A percentile compares a stretch with the other conserved stretches of the same genome.
Conservation (phyloP, 1,140 invertebrate genomes). For the Chironomus striatipennis region DNA sequence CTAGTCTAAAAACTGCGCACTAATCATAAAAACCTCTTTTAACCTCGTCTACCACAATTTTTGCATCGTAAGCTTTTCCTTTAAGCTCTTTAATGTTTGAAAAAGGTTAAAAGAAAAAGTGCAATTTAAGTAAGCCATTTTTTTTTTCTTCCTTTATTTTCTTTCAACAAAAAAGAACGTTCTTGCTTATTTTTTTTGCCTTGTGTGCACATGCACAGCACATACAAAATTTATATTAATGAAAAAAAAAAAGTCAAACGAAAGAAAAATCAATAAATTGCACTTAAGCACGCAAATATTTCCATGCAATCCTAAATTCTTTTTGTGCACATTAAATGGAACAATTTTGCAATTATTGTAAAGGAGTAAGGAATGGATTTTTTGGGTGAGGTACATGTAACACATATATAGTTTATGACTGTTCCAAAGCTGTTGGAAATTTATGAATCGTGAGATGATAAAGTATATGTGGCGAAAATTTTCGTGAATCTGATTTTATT, state of each 20-base stretch:
- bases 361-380: not conserved
- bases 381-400: not conserved
- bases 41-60: too few relatives aligned
- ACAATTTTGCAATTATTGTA: not conserved
- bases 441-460: not conserved
- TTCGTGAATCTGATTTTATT: too few relatives aligned
- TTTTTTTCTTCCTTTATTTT: not conserved
- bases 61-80: too few relatives aligned
- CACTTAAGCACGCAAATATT: slow-evolving; percentile 1
- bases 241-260: not conserved
- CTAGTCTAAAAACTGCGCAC: too few relatives aligned
- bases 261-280: not conserved
- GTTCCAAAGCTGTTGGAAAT: too few relatives aligned
- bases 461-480: too few relatives aligned
- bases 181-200: too few relatives aligned
- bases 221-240: not conserved
- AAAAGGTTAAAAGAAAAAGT: not conserved
- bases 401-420: not conserved
- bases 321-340: not conserved
- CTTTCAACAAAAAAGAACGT: not conserved
- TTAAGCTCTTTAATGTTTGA: not conserved
- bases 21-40: too few relatives aligned
- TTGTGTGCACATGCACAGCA: not conserved
- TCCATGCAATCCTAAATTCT: not conserved
- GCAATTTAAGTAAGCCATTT: too few relatives aligned